phyloP scores from a whole-genome alignment of 1,140 invertebrate genomes.

The Protaetia brevitarsis region DNA sequence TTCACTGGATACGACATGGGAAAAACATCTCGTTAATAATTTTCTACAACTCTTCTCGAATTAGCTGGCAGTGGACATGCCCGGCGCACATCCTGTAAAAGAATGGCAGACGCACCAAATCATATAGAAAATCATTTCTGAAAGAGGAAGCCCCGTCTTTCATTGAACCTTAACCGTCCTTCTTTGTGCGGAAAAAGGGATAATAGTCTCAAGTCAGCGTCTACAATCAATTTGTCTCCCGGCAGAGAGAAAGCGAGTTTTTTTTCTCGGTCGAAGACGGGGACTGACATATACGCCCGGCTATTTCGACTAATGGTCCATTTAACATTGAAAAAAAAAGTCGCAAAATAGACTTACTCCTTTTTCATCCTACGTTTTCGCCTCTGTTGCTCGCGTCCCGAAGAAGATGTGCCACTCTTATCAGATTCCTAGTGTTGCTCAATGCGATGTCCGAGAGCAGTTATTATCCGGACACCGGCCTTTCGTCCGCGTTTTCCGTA shows the following conservation, averaged over 20 bases:
- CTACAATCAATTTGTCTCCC: conserved; percentile 15
- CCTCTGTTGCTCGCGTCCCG: neutral
- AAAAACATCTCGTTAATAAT: no score
- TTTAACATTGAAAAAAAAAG: conserved; percentile 18
- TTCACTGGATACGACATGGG: no score
- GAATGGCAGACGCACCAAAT: neutral
- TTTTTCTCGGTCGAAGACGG: neutral
- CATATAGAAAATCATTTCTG: conserved; percentile 12
- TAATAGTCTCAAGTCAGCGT: conserved; percentile 16
- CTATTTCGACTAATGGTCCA: conserved; percentile 16
- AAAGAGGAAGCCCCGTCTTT: neutral
- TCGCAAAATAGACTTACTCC: conserved; percentile 12
- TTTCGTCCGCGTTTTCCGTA: no score
- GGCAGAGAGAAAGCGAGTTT: neutral
- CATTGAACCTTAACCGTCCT: conserved; percentile 9
- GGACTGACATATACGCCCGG: conserved; percentile 5
- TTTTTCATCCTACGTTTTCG: neutral
- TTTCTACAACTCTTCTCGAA: no score
- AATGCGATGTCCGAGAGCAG: no score
- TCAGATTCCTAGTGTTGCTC: no score
- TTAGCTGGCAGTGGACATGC: no score
- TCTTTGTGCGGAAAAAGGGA: conserved; percentile 9
- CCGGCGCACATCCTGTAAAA: neutral
- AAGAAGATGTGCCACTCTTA: no score
- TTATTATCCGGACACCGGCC: no score